Percentiles rank a stretch among this genome's conserved stretches.
Evolutionary conservation across 2,888 invertebrate species (phyloP).

Genomic region (Poecilus cupreus): DNA sequence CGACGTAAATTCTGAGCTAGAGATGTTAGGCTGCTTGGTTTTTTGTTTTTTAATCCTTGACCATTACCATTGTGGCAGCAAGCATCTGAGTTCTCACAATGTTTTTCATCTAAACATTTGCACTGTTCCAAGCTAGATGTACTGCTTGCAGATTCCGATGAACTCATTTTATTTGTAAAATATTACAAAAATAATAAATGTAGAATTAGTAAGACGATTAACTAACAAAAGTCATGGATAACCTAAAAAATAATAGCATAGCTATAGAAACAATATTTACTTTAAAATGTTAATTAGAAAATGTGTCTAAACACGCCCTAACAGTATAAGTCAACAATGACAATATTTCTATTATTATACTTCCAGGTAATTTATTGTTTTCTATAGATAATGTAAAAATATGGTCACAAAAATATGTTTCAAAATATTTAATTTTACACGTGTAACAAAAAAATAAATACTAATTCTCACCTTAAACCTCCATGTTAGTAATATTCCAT

Average conservation of each 20-base stretch:
- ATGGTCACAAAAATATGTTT: neutral
- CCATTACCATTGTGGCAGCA: conserved; percentile 27
- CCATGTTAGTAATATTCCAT: conserved; percentile 29
- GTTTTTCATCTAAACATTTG: conserved; percentile 48
- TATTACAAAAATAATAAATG: neutral
- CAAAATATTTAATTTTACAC: neutral
- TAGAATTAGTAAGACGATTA: neutral
- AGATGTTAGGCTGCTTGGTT: conserved; percentile 49
- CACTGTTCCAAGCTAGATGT: conserved; percentile 49
- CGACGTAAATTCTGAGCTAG: conserved; percentile 66
- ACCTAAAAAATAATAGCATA: conserved; percentile 12
- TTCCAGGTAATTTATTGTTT: neutral
- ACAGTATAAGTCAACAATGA: neutral
- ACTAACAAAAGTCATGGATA: neutral
- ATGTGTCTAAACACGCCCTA: conserved; percentile 13
- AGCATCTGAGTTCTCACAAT: conserved; percentile 38
- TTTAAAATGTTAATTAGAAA: neutral
- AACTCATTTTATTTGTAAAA: conserved; percentile 42
- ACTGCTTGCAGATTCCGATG: conserved; percentile 42
- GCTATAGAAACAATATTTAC: neutral
- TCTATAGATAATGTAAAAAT: neutral
- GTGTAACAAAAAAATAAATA: conserved; percentile 18
- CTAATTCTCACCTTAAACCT: conserved; percentile 28
- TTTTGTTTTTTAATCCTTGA: conserved; percentile 43
- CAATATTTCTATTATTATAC: neutral